Percentiles rank a stretch among this genome's conserved stretches.
Conservation (phyloP, 2,888 invertebrate genomes). For the Pristionchus mayeri region DNA sequence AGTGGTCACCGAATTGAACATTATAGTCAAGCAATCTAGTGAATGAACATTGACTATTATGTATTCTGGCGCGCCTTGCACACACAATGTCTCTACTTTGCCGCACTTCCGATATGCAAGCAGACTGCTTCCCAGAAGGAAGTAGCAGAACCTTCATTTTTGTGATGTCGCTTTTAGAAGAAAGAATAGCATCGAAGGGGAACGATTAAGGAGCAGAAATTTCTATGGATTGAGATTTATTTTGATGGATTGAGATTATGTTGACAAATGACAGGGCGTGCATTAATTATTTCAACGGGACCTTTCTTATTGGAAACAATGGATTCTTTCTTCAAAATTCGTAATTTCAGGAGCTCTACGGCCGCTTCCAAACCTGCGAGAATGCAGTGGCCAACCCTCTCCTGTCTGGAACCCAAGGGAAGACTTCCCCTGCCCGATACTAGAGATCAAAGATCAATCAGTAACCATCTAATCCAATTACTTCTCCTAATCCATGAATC, state of each 20-base stretch:
- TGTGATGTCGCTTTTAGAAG: background rate
- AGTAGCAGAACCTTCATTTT: background rate
- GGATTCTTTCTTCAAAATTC: too few species aligned
- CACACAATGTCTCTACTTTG: background rate
- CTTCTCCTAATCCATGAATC: too few species aligned
- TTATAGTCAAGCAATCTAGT: background rate
- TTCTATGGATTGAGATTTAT: background rate
- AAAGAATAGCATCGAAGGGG: background rate
- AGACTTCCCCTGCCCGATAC: conserved; percentile 1
- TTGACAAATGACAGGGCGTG: background rate
- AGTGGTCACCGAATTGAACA: background rate
- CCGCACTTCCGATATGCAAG: background rate
- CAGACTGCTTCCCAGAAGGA: background rate
- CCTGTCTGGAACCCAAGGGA: background rate
- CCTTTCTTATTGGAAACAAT: background rate
- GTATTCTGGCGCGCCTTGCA: background rate
- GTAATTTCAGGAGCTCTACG: conserved; percentile 33
- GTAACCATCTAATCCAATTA: too few species aligned
- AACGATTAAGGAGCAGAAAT: background rate
- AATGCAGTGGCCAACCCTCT: background rate
- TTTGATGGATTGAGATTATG: background rate
- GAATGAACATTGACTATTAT: background rate
- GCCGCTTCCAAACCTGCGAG: background rate
- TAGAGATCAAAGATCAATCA: conserved; percentile 8
- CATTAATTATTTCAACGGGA: background rate